Conservation (phyloP, 1,140 invertebrate genomes). For the Cyphomyrmex costatus region DNA sequence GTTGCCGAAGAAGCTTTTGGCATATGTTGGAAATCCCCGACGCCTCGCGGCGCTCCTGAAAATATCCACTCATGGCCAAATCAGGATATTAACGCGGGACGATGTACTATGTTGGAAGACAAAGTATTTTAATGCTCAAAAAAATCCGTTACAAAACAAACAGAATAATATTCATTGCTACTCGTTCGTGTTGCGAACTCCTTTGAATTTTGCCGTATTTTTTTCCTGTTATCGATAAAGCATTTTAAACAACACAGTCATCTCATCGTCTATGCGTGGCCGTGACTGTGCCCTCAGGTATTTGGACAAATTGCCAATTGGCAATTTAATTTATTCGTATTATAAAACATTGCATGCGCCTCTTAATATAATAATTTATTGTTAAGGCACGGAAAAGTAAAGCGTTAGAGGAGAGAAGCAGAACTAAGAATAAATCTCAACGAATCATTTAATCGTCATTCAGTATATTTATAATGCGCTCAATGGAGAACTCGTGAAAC, state of each 20-base stretch:
- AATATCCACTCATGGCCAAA: slow-evolving; percentile 57
- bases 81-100: slow-evolving; percentile 54
- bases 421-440: slow-evolving; percentile 37
- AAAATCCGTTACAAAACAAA: background rate
- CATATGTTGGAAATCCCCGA: slow-evolving; percentile 51
- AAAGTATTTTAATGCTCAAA: background rate
- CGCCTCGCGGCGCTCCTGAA: slow-evolving; percentile 39
- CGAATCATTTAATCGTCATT: background rate
- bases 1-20: slow-evolving; percentile 47
- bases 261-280: background rate
- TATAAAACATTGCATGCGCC: background rate
- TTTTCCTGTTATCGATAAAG: background rate
- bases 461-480: background rate
- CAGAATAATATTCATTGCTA: background rate
- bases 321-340: slow-evolving; percentile 55
- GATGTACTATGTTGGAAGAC: background rate
- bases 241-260: background rate
- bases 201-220: background rate
- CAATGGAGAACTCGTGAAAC: background rate
- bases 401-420: background rate
- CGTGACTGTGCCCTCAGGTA: slow-evolving; percentile 42
- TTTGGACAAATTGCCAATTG: slow-evolving; percentile 62
- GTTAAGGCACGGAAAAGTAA: slow-evolving; percentile 15
- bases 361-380: slow-evolving; percentile 30
- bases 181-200: background rate